Evolutionary conservation across 53 echinoderm and acorn worm genomes (phyloP).

Genomic region (Stichopus horrens): DNA sequence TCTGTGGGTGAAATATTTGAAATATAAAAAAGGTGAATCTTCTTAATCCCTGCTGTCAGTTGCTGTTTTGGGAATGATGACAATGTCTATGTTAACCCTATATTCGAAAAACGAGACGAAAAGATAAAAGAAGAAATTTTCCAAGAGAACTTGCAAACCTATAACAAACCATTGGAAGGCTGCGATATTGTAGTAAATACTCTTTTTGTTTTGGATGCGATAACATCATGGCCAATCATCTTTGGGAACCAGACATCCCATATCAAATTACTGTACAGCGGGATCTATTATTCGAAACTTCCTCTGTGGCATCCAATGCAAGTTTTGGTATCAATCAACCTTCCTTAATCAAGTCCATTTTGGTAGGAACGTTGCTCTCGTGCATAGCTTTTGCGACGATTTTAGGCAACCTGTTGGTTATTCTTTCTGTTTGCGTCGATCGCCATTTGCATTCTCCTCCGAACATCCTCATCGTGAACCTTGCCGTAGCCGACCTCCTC

Average conservation of each 20-base stretch:
- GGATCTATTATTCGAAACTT: not conserved
- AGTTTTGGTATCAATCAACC: not conserved
- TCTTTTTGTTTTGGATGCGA: no score
- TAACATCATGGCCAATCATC: not conserved
- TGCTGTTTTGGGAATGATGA: no score
- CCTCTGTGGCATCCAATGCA: not conserved
- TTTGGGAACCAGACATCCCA: not conserved
- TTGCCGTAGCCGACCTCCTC: slow-evolving; percentile 81
- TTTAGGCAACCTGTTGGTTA: slow-evolving; percentile 80
- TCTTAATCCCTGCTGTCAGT: no score
- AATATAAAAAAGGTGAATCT: no score
- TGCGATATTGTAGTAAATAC: not conserved
- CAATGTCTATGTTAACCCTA: no score
- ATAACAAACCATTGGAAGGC: not conserved
- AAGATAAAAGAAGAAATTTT: no score
- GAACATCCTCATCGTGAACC: slow-evolving; percentile 86
- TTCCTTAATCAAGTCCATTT: not conserved
- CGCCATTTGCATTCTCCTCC: slow-evolving; percentile 81
- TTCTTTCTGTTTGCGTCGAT: slow-evolving; percentile 81
- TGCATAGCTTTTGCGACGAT: slow-evolving; percentile 63
- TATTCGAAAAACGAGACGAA: no score
- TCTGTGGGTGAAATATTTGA: no score
- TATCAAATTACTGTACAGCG: not conserved
- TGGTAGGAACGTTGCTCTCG: slow-evolving; percentile 22
- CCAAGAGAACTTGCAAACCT: no score